These are phyloP conservation scores for Argyrosomus regius DNA, from an alignment of 2,797 vertebrate genomes.

Conservation along the genomic window DNA sequence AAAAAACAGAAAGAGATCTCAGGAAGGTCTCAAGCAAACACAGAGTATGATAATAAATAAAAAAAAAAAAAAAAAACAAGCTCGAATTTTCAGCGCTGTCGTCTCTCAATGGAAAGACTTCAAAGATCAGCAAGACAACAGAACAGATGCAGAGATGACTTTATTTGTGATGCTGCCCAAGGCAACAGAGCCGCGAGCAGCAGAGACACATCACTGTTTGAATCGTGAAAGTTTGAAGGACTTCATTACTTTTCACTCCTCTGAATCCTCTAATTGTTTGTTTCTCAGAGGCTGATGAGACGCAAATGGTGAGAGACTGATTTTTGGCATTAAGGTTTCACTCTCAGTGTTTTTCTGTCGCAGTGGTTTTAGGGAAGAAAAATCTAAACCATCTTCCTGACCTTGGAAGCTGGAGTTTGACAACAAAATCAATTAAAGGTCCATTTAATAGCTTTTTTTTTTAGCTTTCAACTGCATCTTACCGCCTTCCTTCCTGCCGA, in stretches of 20 bases:
- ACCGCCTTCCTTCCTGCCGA: neutral
- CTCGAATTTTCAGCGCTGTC: conserved; percentile 5
- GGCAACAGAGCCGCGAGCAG: conserved; percentile 28
- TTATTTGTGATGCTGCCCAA: conserved; percentile 48
- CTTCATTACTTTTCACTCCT: conserved; percentile 30
- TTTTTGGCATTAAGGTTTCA: neutral
- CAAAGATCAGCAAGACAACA: conserved; percentile 37
- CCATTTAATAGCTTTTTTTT: neutral
- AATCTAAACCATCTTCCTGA: neutral
- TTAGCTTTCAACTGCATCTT: neutral
- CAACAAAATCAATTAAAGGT: neutral
- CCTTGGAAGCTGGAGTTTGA: neutral
- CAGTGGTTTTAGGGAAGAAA: neutral
- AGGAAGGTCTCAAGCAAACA: conserved; percentile 37
- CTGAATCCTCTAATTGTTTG: conserved; percentile 40
- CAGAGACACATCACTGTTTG: conserved; percentile 28
- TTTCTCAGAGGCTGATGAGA: conserved; percentile 9
- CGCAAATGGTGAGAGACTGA: neutral
- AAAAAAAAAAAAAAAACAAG: conserved; percentile 8
- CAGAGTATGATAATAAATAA: neutral
- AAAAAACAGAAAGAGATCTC: conserved; percentile 16
- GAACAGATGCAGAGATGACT: conserved; percentile 49
- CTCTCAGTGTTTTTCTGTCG: neutral
- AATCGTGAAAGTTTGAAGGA: conserved; percentile 38
- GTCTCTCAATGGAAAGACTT: conserved; percentile 46